Conservation (phyloP, 2,888 invertebrate species). For the Nomada flava region DNA sequence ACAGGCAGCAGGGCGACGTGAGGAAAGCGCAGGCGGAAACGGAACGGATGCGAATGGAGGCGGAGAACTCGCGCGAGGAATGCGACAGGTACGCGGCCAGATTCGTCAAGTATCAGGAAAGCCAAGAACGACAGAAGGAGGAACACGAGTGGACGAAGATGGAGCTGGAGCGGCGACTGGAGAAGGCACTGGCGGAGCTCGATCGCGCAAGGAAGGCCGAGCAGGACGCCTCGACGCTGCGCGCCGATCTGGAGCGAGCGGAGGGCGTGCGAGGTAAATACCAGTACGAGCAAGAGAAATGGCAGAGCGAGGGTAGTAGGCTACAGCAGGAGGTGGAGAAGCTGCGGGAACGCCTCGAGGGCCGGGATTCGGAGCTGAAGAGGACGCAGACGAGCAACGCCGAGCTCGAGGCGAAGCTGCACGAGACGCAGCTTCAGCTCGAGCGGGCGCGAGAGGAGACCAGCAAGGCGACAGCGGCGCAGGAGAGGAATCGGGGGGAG, state of each 20-base stretch:
- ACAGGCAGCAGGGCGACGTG: constrained; percentile 92
- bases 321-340: constrained; percentile 87
- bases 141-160: constrained; percentile 91
- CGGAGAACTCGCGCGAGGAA: constrained; percentile 92
- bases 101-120: constrained; percentile 91
- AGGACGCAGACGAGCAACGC: constrained; percentile 87
- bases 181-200: constrained; percentile 92
- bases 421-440: constrained; percentile 92
- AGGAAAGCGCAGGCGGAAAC: constrained; percentile 92
- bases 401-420: constrained; percentile 90
- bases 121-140: constrained; percentile 88
- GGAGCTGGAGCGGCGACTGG: constrained; percentile 92
- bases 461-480: constrained; percentile 89
- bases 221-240: constrained; percentile 88
- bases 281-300: constrained; percentile 90
- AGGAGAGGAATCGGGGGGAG: constrained; percentile 93
- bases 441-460: constrained; percentile 93
- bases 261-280: constrained; percentile 93
- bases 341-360: constrained; percentile 91
- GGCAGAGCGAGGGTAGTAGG: constrained; percentile 86
- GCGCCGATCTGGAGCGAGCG: constrained; percentile 90
- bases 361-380: constrained; percentile 90
- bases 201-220: constrained; percentile 90
- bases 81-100: constrained; percentile 90
- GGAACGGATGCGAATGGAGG: constrained; percentile 89